Percentiles rank a stretch among this genome's conserved stretches.
These are phyloP conservation scores for Lethenteron camtschaticum DNA, from an alignment of 2,113 vertebrate species.

Conservation along the genomic window DNA sequence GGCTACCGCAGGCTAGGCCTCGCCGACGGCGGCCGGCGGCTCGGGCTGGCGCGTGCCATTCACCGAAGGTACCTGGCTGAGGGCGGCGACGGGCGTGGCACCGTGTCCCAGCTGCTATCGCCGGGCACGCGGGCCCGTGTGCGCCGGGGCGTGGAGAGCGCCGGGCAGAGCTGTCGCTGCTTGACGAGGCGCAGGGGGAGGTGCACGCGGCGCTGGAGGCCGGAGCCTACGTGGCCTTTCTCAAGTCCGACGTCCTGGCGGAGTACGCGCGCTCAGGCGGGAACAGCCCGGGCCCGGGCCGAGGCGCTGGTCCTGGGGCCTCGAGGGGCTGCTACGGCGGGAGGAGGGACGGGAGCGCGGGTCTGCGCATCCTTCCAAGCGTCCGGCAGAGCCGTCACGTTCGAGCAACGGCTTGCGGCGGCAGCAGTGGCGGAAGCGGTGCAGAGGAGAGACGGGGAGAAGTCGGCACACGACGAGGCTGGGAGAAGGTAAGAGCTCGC, in stretches of 20 bases:
- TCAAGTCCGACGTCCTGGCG: background rate
- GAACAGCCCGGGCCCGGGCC: background rate
- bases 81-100: background rate
- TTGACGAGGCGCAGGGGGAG: constrained; percentile 5
- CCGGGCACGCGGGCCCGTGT: background rate
- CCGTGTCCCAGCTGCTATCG: background rate
- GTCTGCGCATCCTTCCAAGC: no score
- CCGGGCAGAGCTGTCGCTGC: background rate
- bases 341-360: no score
- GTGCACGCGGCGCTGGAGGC: background rate
- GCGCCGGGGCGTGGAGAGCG: background rate
- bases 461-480: no score
- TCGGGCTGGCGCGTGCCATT: background rate
- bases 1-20: background rate
- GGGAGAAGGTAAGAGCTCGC: no score
- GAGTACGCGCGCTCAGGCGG: background rate
- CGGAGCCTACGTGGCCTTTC: background rate
- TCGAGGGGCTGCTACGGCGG: no score
- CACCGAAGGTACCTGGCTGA: background rate
- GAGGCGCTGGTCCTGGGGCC: no score
- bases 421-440: no score
- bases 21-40: background rate
- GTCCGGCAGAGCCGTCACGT: no score
- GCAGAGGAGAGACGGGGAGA: no score
- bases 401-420: no score